phyloP scores from a whole-genome alignment of 2,797 vertebrate species.

The Rhinogobio ventralis region DNA sequence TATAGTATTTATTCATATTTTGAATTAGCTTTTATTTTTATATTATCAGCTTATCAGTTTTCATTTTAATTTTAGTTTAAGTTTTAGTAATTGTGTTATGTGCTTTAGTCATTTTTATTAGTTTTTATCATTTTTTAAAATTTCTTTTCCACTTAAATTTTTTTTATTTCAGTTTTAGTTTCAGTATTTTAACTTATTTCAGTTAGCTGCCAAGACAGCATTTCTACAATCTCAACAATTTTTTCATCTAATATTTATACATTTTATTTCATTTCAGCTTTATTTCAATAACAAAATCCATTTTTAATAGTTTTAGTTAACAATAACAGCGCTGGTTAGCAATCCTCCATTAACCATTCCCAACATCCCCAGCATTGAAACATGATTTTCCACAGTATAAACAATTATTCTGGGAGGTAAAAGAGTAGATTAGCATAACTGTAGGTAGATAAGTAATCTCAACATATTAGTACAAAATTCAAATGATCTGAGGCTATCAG shows the following conservation, averaged over 20 bases:
- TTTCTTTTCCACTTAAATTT: not conserved
- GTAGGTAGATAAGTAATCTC: not conserved
- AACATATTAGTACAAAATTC: not conserved
- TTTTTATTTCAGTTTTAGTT: too few relatives aligned
- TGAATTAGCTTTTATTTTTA: not conserved
- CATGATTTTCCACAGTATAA: not conserved
- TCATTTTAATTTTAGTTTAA: not conserved
- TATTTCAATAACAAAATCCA: not conserved
- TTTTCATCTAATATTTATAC: not conserved
- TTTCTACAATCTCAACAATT: too few relatives aligned
- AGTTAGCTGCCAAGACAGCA: not conserved
- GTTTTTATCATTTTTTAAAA: too few relatives aligned
- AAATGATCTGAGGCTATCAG: not conserved
- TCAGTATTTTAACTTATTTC: not conserved
- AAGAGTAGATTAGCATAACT: not conserved
- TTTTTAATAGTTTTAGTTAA: not conserved
- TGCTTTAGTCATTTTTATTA: not conserved
- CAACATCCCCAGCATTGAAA: not conserved
- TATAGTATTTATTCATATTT: not conserved
- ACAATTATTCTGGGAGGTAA: not conserved
- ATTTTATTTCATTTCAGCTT: not conserved
- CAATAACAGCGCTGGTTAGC: not conserved
- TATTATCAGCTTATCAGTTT: too few relatives aligned
- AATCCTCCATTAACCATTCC: too few relatives aligned
- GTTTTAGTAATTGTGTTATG: not conserved